Percentiles rank a stretch among this genome's conserved stretches.
Conservation (phyloP, 2,888 invertebrate species). For the Scaeva pyrastri region DNA sequence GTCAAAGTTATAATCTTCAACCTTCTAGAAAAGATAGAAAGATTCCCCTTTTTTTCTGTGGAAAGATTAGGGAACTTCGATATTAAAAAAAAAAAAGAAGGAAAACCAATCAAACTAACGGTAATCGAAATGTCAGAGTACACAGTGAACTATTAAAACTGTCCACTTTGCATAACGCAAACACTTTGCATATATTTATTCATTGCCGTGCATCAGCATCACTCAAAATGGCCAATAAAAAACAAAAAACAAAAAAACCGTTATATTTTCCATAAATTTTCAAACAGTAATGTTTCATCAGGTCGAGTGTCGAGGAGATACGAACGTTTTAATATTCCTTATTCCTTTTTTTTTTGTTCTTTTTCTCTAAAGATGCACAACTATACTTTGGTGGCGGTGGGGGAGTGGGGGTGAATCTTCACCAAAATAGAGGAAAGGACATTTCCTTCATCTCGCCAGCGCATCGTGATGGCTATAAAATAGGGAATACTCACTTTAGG, state of each 20-base stretch:
- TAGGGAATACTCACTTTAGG: not conserved
- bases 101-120: constrained; percentile 18
- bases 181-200: not conserved
- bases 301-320: constrained; percentile 10
- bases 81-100: not conserved
- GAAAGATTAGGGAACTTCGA: not conserved
- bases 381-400: not conserved
- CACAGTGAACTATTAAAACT: constrained; percentile 30
- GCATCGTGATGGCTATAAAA: not conserved
- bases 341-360: not conserved
- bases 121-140: constrained; percentile 12
- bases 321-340: not conserved
- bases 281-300: constrained; percentile 14
- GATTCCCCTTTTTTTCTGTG: not conserved
- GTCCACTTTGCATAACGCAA: constrained; percentile 2
- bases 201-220: not conserved
- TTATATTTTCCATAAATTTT: constrained; percentile 45
- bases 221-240: constrained; percentile 33
- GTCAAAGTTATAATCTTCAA: no score
- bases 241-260: constrained; percentile 10
- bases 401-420: constrained; percentile 11
- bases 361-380: constrained; percentile 22
- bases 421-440: constrained; percentile 33
- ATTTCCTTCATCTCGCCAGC: not conserved
- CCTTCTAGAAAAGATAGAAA: not conserved